Conservation (phyloP, 2,888 invertebrate genomes). For the Temnothorax rugatulus region DNA sequence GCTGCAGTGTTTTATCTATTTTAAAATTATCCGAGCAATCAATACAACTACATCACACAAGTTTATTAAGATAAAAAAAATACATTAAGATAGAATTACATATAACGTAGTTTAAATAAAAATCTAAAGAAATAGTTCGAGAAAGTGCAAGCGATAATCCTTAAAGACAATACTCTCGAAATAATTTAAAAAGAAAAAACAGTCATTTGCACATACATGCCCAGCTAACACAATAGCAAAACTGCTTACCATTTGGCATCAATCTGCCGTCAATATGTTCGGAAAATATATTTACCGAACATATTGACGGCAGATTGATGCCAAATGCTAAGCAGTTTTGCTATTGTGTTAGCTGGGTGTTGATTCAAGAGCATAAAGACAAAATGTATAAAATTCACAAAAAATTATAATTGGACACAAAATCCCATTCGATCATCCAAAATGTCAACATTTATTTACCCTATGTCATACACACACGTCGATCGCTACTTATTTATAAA, state of each 20-base stretch:
- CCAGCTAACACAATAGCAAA: too few species aligned
- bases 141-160: neutral
- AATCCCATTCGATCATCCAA: rapidly evolving
- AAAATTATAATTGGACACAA: neutral
- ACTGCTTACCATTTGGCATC: too few species aligned
- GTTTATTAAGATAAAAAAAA: slow-evolving; percentile 12
- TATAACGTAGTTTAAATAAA: neutral
- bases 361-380: neutral
- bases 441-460: neutral
- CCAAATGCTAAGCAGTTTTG: too few species aligned
- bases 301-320: too few species aligned
- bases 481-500: slow-evolving; percentile 4
- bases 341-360: too few species aligned
- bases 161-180: neutral
- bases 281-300: too few species aligned
- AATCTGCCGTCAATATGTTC: too few species aligned
- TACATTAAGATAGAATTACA: neutral
- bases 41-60: neutral
- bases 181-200: slow-evolving; percentile 8
- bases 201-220: neutral
- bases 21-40: neutral
- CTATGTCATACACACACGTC: neutral
- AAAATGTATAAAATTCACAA: neutral
- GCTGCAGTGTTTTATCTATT: slow-evolving; percentile 3
- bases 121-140: neutral